Conservation (phyloP, 2,113 vertebrate species). For the Rhegmatorhina hoffmannsi region DNA sequence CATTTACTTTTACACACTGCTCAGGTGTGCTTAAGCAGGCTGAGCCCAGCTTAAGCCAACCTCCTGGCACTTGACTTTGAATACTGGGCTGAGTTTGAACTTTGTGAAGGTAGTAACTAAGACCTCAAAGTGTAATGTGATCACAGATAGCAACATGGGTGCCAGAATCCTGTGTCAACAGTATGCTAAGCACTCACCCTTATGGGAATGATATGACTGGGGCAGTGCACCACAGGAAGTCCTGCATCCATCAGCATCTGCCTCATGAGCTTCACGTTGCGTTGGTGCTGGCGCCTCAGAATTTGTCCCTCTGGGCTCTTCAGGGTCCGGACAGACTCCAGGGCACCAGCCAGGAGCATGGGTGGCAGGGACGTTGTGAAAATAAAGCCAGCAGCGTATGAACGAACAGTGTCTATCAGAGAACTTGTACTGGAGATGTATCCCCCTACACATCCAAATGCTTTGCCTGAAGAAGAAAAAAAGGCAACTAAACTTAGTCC, state of each 20-base stretch:
- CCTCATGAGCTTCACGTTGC: slow-evolving; percentile 92
- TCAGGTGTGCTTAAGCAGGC: neutral
- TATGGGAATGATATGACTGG: slow-evolving; percentile 96
- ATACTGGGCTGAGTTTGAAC: fast-evolving
- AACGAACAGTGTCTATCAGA: slow-evolving; percentile 91
- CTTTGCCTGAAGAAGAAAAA: slow-evolving; percentile 83
- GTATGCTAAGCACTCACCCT: slow-evolving; percentile 71
- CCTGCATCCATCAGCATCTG: slow-evolving; percentile 96
- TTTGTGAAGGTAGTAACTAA: neutral
- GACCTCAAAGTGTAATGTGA: fast-evolving
- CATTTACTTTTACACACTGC: neutral
- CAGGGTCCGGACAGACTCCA: slow-evolving; percentile 85
- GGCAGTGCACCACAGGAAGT: slow-evolving; percentile 94
- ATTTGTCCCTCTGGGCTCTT: slow-evolving; percentile 86
- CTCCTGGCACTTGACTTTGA: neutral
- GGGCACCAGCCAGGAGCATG: slow-evolving; percentile 91
- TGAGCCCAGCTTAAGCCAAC: neutral
- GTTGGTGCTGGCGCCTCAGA: slow-evolving; percentile 91
- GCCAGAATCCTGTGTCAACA: fast-evolving
- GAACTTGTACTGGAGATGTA: slow-evolving; percentile 89
- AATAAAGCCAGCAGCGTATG: slow-evolving; percentile 94
- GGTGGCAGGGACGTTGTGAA: slow-evolving; percentile 97
- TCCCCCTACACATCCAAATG: slow-evolving; percentile 95
- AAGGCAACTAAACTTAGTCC: neutral
- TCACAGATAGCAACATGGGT: fast-evolving